Percentiles rank a stretch among this genome's conserved stretches.
Conservation (phyloP, 2,888 invertebrate genomes). For the Heliconius sara region DNA sequence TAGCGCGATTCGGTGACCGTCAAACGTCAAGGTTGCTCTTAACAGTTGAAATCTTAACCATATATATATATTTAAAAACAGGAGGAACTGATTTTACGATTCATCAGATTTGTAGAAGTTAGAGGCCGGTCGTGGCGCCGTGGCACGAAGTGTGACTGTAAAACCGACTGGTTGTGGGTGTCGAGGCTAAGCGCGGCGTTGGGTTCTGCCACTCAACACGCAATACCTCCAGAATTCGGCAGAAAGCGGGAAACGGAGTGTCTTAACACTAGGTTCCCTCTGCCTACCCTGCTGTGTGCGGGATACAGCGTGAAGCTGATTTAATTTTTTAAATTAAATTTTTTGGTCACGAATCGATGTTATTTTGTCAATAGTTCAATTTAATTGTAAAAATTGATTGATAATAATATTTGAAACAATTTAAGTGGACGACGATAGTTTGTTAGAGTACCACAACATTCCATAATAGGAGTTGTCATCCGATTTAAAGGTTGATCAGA, state of each 20-base stretch:
- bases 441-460: constrained; percentile 8
- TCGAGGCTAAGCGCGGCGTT: no score
- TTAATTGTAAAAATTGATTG: no score
- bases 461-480: constrained; percentile 33
- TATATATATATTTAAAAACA: constrained; percentile 20
- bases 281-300: no score
- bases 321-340: constrained; percentile 21
- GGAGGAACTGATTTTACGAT: constrained; percentile 34
- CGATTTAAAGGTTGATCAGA: constrained; percentile 38
- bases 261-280: no score
- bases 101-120: constrained; percentile 31
- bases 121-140: no score
- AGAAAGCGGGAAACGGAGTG: no score
- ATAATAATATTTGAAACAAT: not conserved
- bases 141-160: no score
- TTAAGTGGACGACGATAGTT: constrained; percentile 2
- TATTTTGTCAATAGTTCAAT: no score
- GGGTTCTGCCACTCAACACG: no score
- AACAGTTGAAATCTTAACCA: constrained; percentile 48
- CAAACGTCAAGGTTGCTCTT: constrained; percentile 58
- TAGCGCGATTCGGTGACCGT: constrained; percentile 45
- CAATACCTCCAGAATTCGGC: no score
- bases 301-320: no score
- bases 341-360: not conserved
- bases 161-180: no score